Evolutionary conservation across 2,888 invertebrate genomes (phyloP).

Genomic region (Drosophila birchii): DNA sequence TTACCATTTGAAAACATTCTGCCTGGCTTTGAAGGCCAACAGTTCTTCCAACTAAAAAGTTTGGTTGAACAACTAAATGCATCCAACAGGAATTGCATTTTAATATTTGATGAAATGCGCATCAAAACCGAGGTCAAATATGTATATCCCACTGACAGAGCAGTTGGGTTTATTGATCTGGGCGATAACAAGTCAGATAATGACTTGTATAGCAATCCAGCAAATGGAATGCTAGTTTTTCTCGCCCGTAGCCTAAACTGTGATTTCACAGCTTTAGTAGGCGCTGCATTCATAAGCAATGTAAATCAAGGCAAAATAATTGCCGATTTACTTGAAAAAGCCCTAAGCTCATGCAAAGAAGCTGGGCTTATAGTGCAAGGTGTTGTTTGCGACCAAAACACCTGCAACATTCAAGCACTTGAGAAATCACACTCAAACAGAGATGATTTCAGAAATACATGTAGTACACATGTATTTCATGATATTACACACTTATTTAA

Average conservation of each 20-base stretch:
- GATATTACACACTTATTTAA: not conserved
- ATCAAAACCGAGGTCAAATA: no score
- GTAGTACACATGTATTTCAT: not conserved
- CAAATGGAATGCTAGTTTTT: no score
- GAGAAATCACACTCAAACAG: not conserved
- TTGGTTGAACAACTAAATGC: not conserved
- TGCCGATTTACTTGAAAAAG: not conserved
- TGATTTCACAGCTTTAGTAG: not conserved
- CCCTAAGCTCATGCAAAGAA: not conserved
- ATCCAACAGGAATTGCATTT: not conserved
- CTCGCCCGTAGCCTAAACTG: not conserved
- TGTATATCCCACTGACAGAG: not conserved
- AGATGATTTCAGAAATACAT: not conserved
- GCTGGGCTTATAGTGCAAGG: not conserved
- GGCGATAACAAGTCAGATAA: not conserved
- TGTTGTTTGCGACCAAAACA: not conserved
- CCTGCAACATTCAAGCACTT: not conserved
- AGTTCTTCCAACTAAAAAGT: not conserved
- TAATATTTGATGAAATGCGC: conserved; percentile 1
- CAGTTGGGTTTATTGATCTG: not conserved
- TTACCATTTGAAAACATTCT: no score
- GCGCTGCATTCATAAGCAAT: not conserved
- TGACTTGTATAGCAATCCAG: not conserved
- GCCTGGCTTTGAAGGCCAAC: not conserved
- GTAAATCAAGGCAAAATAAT: not conserved